Evolutionary conservation across 2,888 invertebrate genomes (phyloP), one percentile per base, ranked within the genome.

Genomic region (Cataglyphis livida): DNA sequence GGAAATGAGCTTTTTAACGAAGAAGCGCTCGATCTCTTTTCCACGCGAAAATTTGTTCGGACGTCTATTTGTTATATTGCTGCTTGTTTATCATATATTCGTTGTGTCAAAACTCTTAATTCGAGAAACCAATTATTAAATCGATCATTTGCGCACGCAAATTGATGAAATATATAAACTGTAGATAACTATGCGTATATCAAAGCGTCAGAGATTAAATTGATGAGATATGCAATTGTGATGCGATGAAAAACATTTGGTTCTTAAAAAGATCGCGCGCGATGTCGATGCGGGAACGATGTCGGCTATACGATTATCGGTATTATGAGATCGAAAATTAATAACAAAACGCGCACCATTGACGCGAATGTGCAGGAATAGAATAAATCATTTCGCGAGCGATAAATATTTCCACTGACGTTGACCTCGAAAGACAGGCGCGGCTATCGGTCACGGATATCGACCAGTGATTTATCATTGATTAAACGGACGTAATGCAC

Each of bases 401-500:
- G 83, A 87, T 89, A 89, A 88, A 89, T 88, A 86, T 87, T 84
- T 83, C 86, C 85, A 76, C 35, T 75, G 68, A 41, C 84, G 84
- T 79, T 82, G 78, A 68, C 68, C 78, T 82, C 88, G 84, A 82
- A 84, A 85, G 85, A 85, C 75, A 76, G 73, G 59, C 62, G 6
- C 54, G 78, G 44, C 59, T 88, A 83, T 88, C 85, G 87, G 87
- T 88, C 88, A 84, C 83, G 84, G 89, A 88, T 91, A 91, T 90
- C 90, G 86, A 70, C 84, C 70, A 84, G 88, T 91, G 92, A 92
- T 93, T 92, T 91, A 93, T 92, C 92, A 91, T 92, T 92, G 93
- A 93, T 92, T 92, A 92, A 92, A 91, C 90, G 91, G 90, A 91
- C 91, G 90, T 93, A 93, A 92, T 92, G 91, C 90, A 74, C 88